Evolutionary conservation across 1,140 invertebrate species (phyloP).

Genomic region (Hycleus phaleratus): DNA sequence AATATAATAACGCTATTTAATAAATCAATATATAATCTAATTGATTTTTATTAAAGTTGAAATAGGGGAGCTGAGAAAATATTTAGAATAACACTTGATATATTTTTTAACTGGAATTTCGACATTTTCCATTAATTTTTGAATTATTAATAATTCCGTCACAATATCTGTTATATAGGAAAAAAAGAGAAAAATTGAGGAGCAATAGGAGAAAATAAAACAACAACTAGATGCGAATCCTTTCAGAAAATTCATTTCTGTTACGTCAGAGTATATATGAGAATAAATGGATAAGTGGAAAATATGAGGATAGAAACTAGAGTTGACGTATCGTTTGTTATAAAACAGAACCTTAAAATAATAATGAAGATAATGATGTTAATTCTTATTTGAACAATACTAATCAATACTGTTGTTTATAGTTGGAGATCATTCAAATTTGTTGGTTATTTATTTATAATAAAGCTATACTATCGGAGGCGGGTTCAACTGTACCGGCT

Average conservation of each 20-base stretch:
- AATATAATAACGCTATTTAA: too few species aligned
- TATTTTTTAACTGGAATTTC: too few species aligned
- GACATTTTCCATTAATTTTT: too few species aligned
- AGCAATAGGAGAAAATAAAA: too few species aligned
- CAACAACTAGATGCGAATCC: neutral
- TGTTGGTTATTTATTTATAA: slow-evolving; percentile 17
- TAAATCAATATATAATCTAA: too few species aligned
- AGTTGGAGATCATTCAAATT: neutral
- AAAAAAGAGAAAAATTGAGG: too few species aligned
- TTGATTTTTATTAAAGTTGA: too few species aligned
- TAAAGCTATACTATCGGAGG: slow-evolving; percentile 27
- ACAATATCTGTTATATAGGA: too few species aligned
- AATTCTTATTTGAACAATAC: neutral
- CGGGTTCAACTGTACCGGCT: slow-evolving; percentile 24
- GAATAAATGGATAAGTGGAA: slow-evolving; percentile 7
- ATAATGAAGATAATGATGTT: neutral
- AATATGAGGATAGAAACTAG: slow-evolving; percentile 5
- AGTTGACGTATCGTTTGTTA: slow-evolving; percentile 12
- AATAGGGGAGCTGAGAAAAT: too few species aligned
- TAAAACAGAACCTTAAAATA: too few species aligned
- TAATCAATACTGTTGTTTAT: neutral
- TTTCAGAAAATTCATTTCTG: slow-evolving; percentile 10
- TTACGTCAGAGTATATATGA: slow-evolving; percentile 7
- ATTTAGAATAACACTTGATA: too few species aligned
- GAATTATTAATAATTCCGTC: too few species aligned